Percentiles rank a stretch among this genome's conserved stretches.
Conservation (phyloP, 2,113 vertebrate species). For the Rattus rattus region DNA sequence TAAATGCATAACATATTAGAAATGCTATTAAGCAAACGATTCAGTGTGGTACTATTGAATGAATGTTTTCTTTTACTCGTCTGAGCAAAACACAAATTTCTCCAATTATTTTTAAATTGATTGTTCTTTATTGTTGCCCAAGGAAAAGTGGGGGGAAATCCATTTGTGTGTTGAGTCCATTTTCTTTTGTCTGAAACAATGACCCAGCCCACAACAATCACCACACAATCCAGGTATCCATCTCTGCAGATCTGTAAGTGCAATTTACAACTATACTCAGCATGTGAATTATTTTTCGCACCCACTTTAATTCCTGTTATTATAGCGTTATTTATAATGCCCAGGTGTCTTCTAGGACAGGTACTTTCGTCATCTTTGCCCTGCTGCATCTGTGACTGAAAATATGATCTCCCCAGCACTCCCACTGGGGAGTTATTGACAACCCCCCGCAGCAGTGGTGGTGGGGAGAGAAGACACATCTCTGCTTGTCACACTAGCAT, state of each 20-base stretch:
- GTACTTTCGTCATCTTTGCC: neutral
- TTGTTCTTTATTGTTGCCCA: slow-evolving; percentile 81
- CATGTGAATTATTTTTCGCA: neutral
- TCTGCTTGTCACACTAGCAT: neutral
- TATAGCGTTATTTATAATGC: neutral
- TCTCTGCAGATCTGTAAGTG: neutral
- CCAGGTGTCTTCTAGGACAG: neutral
- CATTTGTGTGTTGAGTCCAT: slow-evolving; percentile 71
- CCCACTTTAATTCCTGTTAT: neutral
- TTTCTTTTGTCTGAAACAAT: slow-evolving; percentile 78
- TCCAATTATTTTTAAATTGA: slow-evolving; percentile 88
- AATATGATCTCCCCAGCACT: neutral
- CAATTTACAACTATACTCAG: neutral
- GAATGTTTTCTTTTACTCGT: slow-evolving; percentile 83
- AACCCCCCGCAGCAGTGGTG: neutral
- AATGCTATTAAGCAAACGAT: slow-evolving; percentile 86
- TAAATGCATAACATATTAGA: slow-evolving; percentile 85
- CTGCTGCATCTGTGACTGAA: neutral
- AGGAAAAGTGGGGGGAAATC: slow-evolving; percentile 73
- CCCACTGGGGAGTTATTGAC: too few species aligned
- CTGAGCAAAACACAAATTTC: slow-evolving; percentile 82
- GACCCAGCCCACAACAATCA: slow-evolving; percentile 61
- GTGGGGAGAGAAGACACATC: neutral
- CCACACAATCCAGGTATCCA: slow-evolving; percentile 20
- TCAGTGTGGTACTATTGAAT: slow-evolving; percentile 78